A percentile compares a stretch with the other conserved stretches of the same genome.
Evolutionary conservation across 64 coral and sea anemone genomes (phyloP).

Genomic region (Stichodactyla helianthus): DNA sequence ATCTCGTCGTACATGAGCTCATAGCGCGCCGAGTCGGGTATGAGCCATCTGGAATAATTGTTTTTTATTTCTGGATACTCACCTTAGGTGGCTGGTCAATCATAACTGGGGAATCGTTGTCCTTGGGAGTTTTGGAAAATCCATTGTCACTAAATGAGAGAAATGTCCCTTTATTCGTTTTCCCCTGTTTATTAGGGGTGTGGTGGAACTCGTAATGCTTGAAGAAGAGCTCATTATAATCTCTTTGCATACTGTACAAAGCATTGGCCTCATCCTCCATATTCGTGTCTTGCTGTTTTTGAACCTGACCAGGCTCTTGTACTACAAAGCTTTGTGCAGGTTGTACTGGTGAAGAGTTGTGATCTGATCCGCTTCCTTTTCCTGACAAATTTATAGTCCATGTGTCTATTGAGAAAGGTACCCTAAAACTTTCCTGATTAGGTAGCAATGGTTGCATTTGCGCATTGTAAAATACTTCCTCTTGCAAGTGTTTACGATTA

Average conservation of each 20-base stretch:
- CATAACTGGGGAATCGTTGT: background rate
- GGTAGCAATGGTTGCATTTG: background rate
- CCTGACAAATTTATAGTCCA: background rate
- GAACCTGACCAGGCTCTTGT: background rate
- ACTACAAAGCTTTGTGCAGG: background rate
- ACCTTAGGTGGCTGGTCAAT: background rate
- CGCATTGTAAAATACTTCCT: background rate
- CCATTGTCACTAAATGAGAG: background rate
- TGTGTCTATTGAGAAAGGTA: background rate
- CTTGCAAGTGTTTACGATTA: background rate
- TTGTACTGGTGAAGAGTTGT: background rate
- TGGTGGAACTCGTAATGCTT: background rate
- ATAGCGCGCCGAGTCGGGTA: too few relatives aligned
- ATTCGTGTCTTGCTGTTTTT: background rate
- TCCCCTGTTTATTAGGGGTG: background rate
- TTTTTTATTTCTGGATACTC: background rate
- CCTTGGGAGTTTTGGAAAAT: background rate
- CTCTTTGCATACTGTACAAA: background rate
- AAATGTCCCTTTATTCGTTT: background rate
- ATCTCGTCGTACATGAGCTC: too few relatives aligned
- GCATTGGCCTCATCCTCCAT: background rate
- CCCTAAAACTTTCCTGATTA: background rate
- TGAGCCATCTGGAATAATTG: too few relatives aligned
- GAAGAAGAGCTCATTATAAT: background rate
- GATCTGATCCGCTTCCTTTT: background rate